These are phyloP conservation scores for Halisarca cf. caerulea DNA, from an alignment of 37 sponge, comb jelly and placozoan genomes.

Conservation along the genomic window DNA sequence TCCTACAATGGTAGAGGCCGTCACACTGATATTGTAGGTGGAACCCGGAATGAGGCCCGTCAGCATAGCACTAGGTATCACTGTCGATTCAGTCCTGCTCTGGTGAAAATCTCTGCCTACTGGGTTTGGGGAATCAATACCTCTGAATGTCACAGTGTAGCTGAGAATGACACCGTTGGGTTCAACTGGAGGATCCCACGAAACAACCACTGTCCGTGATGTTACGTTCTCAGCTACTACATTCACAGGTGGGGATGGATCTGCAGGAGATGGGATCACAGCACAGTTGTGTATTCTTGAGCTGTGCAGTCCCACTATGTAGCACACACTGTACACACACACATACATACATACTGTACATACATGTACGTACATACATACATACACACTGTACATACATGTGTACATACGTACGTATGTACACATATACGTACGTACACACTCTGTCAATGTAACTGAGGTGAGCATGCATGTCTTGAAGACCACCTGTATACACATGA, in stretches of 20 bases:
- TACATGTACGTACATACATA: too few species aligned
- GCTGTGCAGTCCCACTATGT: too few species aligned
- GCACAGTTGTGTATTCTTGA: too few species aligned
- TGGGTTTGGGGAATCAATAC: neutral
- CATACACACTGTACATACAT: too few species aligned
- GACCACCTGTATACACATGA: too few species aligned
- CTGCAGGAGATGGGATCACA: neutral
- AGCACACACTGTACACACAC: too few species aligned
- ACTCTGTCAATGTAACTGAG: too few species aligned
- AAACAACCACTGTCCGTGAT: neutral
- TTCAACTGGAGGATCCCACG: neutral
- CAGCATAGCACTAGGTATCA: neutral
- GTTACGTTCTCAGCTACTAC: neutral
- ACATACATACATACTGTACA: too few species aligned
- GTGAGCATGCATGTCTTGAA: too few species aligned
- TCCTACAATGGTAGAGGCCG: neutral
- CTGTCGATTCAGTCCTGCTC: too few species aligned
- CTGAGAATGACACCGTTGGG: neutral
- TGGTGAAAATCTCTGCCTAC: neutral
- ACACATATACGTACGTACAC: too few species aligned
- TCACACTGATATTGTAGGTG: neutral
- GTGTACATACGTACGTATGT: too few species aligned
- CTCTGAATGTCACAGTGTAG: neutral
- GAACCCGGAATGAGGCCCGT: neutral
- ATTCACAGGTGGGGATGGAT: neutral